Percentiles rank a stretch among this genome's conserved stretches.
These are phyloP conservation scores for Hoplostethus atlanticus DNA, from an alignment of 2,797 vertebrate species.

Conservation along the genomic window DNA sequence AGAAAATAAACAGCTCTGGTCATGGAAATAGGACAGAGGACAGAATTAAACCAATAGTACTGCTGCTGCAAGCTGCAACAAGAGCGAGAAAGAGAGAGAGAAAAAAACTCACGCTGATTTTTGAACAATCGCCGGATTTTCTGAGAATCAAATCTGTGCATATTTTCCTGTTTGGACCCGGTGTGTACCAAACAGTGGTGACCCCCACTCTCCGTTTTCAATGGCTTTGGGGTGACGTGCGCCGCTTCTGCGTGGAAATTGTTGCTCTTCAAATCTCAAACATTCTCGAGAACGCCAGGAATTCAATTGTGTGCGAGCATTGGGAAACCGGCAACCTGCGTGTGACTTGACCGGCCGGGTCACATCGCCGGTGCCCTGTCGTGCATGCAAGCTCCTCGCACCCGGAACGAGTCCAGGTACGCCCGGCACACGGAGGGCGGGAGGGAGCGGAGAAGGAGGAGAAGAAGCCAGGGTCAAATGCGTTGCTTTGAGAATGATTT, in stretches of 20 bases:
- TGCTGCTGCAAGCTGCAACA: slow-evolving; percentile 59
- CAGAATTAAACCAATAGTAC: slow-evolving; percentile 73
- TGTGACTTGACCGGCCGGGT: slow-evolving; percentile 79
- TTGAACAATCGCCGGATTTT: slow-evolving; percentile 94
- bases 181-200: slow-evolving; percentile 91
- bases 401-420: slow-evolving; percentile 53
- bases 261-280: slow-evolving; percentile 85
- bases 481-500: slow-evolving; percentile 66
- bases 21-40: slow-evolving; percentile 39
- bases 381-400: slow-evolving; percentile 51
- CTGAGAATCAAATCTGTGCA: slow-evolving; percentile 90
- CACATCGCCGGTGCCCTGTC: slow-evolving; percentile 64
- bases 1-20: slow-evolving; percentile 64
- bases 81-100: slow-evolving; percentile 21
- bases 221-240: slow-evolving; percentile 84
- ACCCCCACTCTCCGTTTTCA: slow-evolving; percentile 88
- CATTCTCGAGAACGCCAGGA: slow-evolving; percentile 85
- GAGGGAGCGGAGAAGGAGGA: not conserved
- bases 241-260: slow-evolving; percentile 85
- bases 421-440: not conserved
- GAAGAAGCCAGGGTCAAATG: slow-evolving; percentile 59
- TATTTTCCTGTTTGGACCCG: slow-evolving; percentile 93
- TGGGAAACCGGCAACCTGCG: slow-evolving; percentile 82
- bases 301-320: slow-evolving; percentile 83
- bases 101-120: slow-evolving; percentile 78